A percentile compares a stretch with the other conserved stretches of the same genome.
Evolutionary conservation across 2,113 vertebrate species (phyloP).

Genomic region (Chaetura pelagica): DNA sequence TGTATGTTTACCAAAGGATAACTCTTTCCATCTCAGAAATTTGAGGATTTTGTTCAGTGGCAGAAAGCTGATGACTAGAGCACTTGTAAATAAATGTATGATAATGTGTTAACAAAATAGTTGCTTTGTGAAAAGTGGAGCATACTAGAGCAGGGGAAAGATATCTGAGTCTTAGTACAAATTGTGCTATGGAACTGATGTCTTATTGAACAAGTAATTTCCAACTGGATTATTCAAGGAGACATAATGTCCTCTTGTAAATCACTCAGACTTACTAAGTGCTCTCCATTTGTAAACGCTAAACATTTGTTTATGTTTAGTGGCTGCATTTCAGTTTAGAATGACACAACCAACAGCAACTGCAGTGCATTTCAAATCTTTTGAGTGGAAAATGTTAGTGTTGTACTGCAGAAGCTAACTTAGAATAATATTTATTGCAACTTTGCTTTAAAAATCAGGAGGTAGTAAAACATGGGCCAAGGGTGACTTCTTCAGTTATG

Average conservation of each 20-base stretch:
- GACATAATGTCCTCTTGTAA: neutral
- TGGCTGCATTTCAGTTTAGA: neutral
- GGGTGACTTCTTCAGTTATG: neutral
- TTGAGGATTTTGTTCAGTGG: neutral
- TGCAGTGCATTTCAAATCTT: neutral
- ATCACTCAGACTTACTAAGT: slow-evolving; percentile 19
- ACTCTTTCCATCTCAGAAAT: neutral
- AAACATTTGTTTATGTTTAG: slow-evolving; percentile 43
- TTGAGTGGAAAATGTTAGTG: neutral
- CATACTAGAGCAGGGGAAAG: neutral
- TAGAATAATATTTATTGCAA: neutral
- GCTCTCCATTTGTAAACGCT: slow-evolving; percentile 18
- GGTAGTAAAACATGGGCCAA: neutral
- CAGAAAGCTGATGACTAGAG: neutral
- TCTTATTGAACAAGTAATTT: slow-evolving; percentile 9
- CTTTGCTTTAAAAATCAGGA: neutral
- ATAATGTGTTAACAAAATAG: neutral
- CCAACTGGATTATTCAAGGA: slow-evolving; percentile 28
- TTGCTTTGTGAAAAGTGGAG: neutral
- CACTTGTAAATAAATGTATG: neutral
- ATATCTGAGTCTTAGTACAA: neutral
- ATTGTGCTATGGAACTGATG: slow-evolving; percentile 1
- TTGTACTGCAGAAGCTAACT: neutral
- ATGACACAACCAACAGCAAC: neutral
- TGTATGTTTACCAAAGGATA: neutral